A percentile compares a stretch with the other conserved stretches of the same genome.
Evolutionary conservation across 2,113 vertebrate species (phyloP).

Genomic region (Trichechus manatus): DNA sequence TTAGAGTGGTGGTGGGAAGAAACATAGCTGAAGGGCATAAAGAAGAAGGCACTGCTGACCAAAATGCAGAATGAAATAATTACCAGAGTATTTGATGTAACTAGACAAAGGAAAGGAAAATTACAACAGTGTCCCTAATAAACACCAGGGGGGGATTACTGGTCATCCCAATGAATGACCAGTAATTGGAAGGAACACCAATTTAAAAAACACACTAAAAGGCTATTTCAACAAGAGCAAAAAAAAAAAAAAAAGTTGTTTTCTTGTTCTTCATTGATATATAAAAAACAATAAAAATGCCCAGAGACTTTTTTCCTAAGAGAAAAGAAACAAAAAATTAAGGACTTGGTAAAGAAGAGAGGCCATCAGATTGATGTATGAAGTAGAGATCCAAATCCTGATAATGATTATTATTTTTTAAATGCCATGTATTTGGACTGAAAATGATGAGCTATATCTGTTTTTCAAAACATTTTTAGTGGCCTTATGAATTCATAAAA

Average conservation of each 20-base stretch:
- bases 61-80: slow-evolving; percentile 6
- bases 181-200: background rate
- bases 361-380: background rate
- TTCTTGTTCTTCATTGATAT: slow-evolving; percentile 18
- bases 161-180: background rate
- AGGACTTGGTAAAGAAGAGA: background rate
- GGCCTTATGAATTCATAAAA: background rate
- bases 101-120: slow-evolving; percentile 49
- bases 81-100: slow-evolving; percentile 33
- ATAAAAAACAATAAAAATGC: background rate
- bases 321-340: slow-evolving; percentile 34
- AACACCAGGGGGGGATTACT: background rate
- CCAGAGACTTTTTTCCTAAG: slow-evolving; percentile 19
- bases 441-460: background rate
- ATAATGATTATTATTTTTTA: background rate
- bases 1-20: slow-evolving; percentile 26
- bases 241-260: background rate
- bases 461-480: slow-evolving; percentile 31
- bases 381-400: background rate
- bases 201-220: background rate
- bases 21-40: slow-evolving; percentile 56
- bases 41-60: background rate
- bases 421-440: background rate
- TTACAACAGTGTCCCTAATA: slow-evolving; percentile 52
- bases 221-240: slow-evolving; percentile 17